These are phyloP conservation scores for Phaetusa simplex DNA, from an alignment of 2,113 vertebrate species.

Conservation along the genomic window DNA sequence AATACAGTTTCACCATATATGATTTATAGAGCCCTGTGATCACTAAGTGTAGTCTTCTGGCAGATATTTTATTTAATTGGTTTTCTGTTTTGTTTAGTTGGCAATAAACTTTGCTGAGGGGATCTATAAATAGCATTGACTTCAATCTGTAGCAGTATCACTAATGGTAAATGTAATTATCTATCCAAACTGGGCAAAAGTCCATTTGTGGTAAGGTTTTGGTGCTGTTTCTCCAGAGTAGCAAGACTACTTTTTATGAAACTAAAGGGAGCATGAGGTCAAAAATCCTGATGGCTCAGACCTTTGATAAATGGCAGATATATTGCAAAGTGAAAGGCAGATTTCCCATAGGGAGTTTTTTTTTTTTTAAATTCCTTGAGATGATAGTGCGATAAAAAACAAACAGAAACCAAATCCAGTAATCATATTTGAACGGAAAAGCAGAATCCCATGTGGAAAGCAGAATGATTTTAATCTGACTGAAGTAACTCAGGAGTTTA, in stretches of 20 bases:
- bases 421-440: slow-evolving; percentile 3
- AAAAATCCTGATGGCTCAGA: slow-evolving; percentile 8
- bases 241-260: background rate
- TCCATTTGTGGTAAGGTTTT: background rate
- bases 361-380: background rate
- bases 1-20: background rate
- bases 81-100: background rate
- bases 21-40: background rate
- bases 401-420: slow-evolving; percentile 10
- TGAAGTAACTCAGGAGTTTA: background rate
- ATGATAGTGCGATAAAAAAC: slow-evolving; percentile 2
- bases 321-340: slow-evolving; percentile 33
- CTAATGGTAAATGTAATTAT: background rate
- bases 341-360: slow-evolving; percentile 13
- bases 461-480: background rate
- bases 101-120: background rate
- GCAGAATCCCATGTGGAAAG: background rate
- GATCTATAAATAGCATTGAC: background rate
- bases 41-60: background rate
- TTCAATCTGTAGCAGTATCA: background rate
- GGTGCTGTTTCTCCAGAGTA: background rate
- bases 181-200: background rate
- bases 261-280: background rate
- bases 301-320: slow-evolving; percentile 53
- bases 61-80: background rate